Percentiles rank a stretch among this genome's conserved stretches.
These are phyloP conservation scores for Mionectes olivaceus DNA, from an alignment of 2,797 vertebrate species.

Conservation along the genomic window DNA sequence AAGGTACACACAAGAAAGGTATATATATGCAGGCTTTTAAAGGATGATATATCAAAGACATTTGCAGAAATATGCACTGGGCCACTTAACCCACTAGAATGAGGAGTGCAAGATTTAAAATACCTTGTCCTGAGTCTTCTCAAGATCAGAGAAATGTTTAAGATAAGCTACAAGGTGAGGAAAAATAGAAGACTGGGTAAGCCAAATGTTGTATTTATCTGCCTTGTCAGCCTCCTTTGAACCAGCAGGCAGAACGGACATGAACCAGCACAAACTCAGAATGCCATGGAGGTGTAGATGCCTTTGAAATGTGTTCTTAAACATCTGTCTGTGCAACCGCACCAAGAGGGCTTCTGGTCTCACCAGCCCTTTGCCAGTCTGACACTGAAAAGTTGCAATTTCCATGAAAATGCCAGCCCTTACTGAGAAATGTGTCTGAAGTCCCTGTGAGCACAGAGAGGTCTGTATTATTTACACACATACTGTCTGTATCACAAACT, in stretches of 20 bases:
- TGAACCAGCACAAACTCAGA: slow-evolving; percentile 34
- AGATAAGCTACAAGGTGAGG: neutral
- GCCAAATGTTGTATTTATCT: neutral
- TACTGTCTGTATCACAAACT: neutral
- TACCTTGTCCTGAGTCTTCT: neutral
- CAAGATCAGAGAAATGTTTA: neutral
- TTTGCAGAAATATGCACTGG: neutral
- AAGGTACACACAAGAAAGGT: neutral
- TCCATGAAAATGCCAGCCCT: slow-evolving; percentile 53
- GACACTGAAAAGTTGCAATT: slow-evolving; percentile 54
- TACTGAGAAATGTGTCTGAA: neutral
- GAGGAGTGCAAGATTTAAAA: neutral
- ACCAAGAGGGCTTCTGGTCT: slow-evolving; percentile 7
- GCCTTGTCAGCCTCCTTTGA: neutral
- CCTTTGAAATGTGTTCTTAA: slow-evolving; percentile 41
- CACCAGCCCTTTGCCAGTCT: neutral
- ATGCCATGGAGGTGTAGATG: neutral
- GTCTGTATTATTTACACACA: neutral
- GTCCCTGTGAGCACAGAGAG: neutral
- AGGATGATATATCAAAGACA: neutral
- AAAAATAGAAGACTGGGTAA: neutral
- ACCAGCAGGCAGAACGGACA: neutral
- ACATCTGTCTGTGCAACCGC: slow-evolving; percentile 1
- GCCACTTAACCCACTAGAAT: neutral
- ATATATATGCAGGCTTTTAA: neutral